Conservation (phyloP, 2,888 invertebrate species). For the Yponomeuta sedellus region DNA sequence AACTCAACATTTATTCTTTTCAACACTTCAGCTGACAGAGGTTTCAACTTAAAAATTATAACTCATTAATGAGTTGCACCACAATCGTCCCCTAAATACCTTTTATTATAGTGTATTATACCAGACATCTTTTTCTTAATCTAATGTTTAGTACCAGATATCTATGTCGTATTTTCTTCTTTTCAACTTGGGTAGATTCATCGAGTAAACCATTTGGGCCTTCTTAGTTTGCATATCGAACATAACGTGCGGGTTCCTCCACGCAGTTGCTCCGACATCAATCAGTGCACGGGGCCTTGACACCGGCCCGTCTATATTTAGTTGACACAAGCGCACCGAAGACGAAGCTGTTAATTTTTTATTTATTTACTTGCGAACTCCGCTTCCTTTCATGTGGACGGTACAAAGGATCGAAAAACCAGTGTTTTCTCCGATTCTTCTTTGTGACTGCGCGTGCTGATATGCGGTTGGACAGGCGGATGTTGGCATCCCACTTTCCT, state of each 20-base stretch:
- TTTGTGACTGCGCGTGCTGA: background rate
- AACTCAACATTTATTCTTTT: too few species aligned
- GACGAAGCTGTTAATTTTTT: background rate
- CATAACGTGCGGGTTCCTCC: background rate
- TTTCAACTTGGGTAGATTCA: too few species aligned
- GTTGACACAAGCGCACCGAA: constrained; percentile 25
- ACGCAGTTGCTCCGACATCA: background rate
- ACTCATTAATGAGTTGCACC: too few species aligned
- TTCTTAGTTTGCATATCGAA: background rate
- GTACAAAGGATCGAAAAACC: background rate
- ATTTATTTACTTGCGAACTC: background rate
- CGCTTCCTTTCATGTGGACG: background rate
- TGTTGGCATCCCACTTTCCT: background rate
- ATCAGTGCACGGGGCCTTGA: constrained; percentile 26
- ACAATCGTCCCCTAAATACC: too few species aligned
- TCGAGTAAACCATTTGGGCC: background rate
- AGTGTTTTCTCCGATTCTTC: background rate
- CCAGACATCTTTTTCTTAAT: too few species aligned
- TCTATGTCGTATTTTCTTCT: too few species aligned
- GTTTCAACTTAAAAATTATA: too few species aligned
- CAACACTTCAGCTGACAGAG: too few species aligned
- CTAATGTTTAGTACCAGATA: too few species aligned
- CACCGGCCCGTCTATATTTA: constrained; percentile 38
- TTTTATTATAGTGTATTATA: too few species aligned
- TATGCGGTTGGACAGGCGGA: background rate